Conservation (phyloP, 2,797 vertebrate species). For the Balearica regulorum region DNA sequence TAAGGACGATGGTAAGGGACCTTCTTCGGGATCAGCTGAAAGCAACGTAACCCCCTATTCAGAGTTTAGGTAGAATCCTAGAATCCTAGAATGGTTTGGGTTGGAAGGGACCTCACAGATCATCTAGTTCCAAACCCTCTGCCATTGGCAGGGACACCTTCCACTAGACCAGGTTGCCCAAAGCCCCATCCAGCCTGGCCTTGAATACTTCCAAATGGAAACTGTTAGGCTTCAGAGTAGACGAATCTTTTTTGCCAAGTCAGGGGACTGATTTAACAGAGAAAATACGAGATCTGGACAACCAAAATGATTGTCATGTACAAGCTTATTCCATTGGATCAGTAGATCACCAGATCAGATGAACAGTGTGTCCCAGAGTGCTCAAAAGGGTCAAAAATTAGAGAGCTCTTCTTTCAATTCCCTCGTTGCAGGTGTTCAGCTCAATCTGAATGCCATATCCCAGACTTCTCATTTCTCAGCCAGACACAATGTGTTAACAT, state of each 20-base stretch:
- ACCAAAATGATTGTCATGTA: not conserved
- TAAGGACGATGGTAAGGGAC: not conserved
- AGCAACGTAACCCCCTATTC: accelerated
- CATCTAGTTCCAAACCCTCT: too few relatives aligned
- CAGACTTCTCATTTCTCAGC: not conserved
- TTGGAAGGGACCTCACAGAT: too few relatives aligned
- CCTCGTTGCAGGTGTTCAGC: not conserved
- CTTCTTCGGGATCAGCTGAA: not conserved
- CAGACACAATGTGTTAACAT: not conserved
- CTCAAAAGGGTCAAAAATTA: not conserved
- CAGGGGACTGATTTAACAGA: not conserved
- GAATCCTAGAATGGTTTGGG: too few relatives aligned
- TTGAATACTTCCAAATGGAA: not conserved
- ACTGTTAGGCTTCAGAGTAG: not conserved
- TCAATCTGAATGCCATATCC: not conserved
- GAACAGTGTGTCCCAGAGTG: not conserved
- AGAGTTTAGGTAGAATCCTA: not conserved
- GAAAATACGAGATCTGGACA: not conserved
- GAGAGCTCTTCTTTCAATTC: not conserved
- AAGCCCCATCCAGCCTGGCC: too few relatives aligned
- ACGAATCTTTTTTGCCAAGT: not conserved
- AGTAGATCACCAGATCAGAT: not conserved
- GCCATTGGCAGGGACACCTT: too few relatives aligned
- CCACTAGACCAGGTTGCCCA: too few relatives aligned
- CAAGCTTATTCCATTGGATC: not conserved